Evolutionary conservation across 2,888 invertebrate genomes (phyloP), one percentile per base, ranked within the genome.

Genomic region (Julus scandinavius): DNA sequence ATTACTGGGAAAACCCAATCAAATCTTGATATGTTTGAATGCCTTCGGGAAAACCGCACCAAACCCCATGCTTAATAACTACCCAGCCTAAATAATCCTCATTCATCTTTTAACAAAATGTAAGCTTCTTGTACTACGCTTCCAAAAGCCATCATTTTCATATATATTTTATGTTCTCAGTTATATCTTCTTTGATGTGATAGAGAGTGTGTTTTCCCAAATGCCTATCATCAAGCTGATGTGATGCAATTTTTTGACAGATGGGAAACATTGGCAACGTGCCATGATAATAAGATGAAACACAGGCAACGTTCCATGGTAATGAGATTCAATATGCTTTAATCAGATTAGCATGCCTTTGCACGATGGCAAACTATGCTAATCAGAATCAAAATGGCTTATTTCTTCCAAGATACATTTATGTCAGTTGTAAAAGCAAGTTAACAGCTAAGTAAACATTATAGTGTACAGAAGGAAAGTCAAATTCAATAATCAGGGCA

Each of bases 301-400:
- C 29, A 72, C 2, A 29, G 11, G 29, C 72, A 29, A 11, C 29
- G 72, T 20, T 11, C 72, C 72, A 29, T 72, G 29, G 7, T 72
- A 72, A 72, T 72, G 72, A n/a, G 72, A 72, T 72, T 72, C 72
- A 72, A 29, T 13, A 29, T 72, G 72, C 13, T 29, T 13, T 72
- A 72, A 72, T 72, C 6, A 72, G 72, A 72, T 72, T 72, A 72
- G 29, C 11, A 2, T 72, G 72, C 72, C 29, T 29, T 72, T 13
- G 72, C 29, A 29, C 72, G 9, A 72, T 29, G n/a, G 72, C 29
- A 72, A 72, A 29, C 45, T 29, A 11, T 29, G 29, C 72, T 72
- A 72, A 72, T 72, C 72, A 72, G 72, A 29, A 72, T 13, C 11
- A 72, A 72, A 72, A 72, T 29, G 72, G 72, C 72, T 72, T 72